Evolutionary conservation across 2,113 vertebrate genomes (phyloP), one percentile per base, ranked within the genome.

Genomic region (Aix galericulata): DNA sequence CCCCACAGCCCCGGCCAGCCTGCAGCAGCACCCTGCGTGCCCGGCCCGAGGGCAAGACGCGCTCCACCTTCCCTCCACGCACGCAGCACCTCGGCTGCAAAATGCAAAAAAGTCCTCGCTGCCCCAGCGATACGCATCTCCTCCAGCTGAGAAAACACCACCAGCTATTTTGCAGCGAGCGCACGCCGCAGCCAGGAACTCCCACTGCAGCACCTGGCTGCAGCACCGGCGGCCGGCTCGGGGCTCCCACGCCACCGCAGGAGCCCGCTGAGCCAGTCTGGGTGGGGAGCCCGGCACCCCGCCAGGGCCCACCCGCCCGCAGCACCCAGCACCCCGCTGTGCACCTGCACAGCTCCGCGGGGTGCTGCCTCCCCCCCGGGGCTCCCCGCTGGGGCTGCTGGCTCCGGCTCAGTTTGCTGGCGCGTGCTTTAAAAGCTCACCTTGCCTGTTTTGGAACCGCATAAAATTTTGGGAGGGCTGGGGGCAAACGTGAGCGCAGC

Each of bases 201-300:
- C 95, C 95, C 89, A 60, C 74, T 36, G 89, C 94, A 89, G 81
- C 94, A 84, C 69, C 91, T 82, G 94, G 92, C 66, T 81, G 88
- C 14, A 67, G 88, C 74, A 11, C 16, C 3, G 2, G 44, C 11
- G 15, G 83, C 80, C n/a, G 17, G 31, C 73, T 68, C 4, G 1
- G 4, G 66, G 91, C 94, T 92, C 91, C 91, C 93, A 83, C 14
- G 40, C 89, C 1, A 3, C 66, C 4, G 1, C 2, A 3, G 68
- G 80, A 92, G 55, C 82, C 92, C 40, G 92, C 90, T n/a, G 69
- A 78, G 87, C 81, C 91, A 67, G 87, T 66, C 69, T 87, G 94
- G 87, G 87, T 89, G 94, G 89, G 87, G 93, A 95, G 27, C 52
- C 44, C 34, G 46, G 91, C 89, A 74, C 34, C 58, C 13, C 0